A percentile compares a stretch with the other conserved stretches of the same genome.
Evolutionary conservation across 2,797 vertebrate genomes (phyloP).

Genomic region (Cephalopachus bancanus): DNA sequence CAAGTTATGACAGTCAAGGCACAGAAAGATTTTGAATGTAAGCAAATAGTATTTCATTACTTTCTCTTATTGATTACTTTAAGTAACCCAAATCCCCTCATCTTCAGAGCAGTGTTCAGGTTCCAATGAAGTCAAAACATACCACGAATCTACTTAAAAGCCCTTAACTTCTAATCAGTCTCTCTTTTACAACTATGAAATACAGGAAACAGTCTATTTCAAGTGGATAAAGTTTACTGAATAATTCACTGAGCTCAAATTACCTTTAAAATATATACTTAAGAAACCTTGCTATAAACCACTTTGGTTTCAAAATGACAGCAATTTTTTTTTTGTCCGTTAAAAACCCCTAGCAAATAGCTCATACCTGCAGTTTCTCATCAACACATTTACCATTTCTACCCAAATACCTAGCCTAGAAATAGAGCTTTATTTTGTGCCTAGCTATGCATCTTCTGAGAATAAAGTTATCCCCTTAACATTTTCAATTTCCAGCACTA

Average conservation of each 20-base stretch:
- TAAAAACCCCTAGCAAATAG: neutral
- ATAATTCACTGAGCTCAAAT: constrained; percentile 28
- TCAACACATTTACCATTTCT: neutral
- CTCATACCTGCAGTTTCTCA: neutral
- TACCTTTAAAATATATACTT: neutral
- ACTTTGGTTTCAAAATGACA: constrained; percentile 22
- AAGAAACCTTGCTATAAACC: neutral
- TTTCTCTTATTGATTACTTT: neutral
- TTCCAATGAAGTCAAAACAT: constrained; percentile 10
- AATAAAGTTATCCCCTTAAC: neutral
- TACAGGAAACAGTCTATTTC: neutral
- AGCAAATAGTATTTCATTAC: neutral
- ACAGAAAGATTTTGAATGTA: neutral
- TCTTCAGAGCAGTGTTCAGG: neutral
- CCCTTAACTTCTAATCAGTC: neutral
- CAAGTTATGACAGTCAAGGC: neutral
- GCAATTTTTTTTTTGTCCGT: neutral
- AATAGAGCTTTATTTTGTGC: neutral
- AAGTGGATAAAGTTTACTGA: neutral
- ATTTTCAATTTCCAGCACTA: constrained; percentile 9
- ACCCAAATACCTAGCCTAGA: neutral
- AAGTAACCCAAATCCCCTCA: neutral
- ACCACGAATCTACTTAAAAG: neutral
- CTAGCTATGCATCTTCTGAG: neutral
- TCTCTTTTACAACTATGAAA: neutral